A percentile compares a stretch with the other conserved stretches of the same genome.
These are phyloP conservation scores for Phania funesta DNA, from an alignment of 2,888 invertebrate genomes.

Conservation along the genomic window DNA sequence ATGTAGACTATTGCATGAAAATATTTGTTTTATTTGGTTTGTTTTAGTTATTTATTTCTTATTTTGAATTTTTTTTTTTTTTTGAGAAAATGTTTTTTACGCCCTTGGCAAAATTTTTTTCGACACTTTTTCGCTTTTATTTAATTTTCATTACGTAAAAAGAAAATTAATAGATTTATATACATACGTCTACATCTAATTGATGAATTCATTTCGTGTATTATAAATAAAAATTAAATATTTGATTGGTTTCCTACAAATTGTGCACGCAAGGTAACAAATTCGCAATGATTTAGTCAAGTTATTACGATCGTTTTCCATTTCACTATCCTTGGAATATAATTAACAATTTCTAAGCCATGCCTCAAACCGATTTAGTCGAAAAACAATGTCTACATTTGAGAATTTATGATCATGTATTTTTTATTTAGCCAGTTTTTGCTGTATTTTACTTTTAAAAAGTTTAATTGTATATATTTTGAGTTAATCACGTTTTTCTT, in stretches of 20 bases:
- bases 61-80: slow-evolving; percentile 20
- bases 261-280: not conserved
- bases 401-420: not conserved
- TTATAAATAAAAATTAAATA: slow-evolving; percentile 24
- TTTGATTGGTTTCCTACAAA: not conserved
- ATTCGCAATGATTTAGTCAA: slow-evolving; percentile 41
- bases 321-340: slow-evolving; percentile 57
- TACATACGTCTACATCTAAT: slow-evolving; percentile 27
- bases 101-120: slow-evolving; percentile 61
- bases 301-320: slow-evolving; percentile 43
- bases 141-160: slow-evolving; percentile 61
- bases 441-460: not conserved
- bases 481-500: not conserved
- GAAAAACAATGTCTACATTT: not conserved
- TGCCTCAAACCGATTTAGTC: slow-evolving; percentile 14
- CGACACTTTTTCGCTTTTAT: slow-evolving; percentile 28
- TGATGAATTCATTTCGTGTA: slow-evolving; percentile 27
- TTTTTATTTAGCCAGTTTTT: slow-evolving; percentile 1
- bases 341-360: slow-evolving; percentile 23
- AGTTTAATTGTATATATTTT: not conserved
- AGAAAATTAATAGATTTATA: slow-evolving; percentile 32
- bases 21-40: not conserved
- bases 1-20: not conserved
- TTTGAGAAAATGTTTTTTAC: slow-evolving; percentile 36
- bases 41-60: not conserved